These are phyloP conservation scores for Malacoctenus gilli DNA, from an alignment of 2,797 vertebrate genomes.

Conservation along the genomic window DNA sequence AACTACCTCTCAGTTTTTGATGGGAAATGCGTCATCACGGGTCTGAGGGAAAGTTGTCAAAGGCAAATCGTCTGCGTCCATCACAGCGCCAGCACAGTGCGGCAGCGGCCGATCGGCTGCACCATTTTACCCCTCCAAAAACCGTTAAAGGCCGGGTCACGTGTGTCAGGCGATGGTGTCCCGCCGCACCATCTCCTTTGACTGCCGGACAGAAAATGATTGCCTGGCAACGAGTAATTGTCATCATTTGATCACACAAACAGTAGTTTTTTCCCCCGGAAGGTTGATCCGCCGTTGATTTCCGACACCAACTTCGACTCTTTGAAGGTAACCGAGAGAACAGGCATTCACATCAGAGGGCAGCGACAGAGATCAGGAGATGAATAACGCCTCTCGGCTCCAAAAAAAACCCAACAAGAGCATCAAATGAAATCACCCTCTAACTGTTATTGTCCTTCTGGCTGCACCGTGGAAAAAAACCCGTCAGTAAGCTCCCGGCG, in stretches of 20 bases:
- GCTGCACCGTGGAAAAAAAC: background rate
- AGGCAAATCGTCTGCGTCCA: conserved; percentile 46
- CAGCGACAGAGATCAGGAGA: background rate
- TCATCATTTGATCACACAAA: background rate
- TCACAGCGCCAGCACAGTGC: conserved; percentile 15
- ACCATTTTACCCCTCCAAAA: conserved; percentile 1
- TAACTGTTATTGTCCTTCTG: background rate
- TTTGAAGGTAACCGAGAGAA: background rate
- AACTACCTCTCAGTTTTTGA: conserved; percentile 45
- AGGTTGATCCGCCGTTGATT: conserved; percentile 1
- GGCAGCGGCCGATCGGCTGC: too few species aligned
- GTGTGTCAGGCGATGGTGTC: background rate
- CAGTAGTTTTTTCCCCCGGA: conserved; percentile 1
- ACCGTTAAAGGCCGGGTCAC: background rate
- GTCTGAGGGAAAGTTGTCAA: conserved; percentile 47
- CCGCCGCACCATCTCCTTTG: background rate
- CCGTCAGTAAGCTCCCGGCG: background rate
- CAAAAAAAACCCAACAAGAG: conserved; percentile 3
- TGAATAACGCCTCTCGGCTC: conserved; percentile 5
- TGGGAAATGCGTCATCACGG: conserved; percentile 49
- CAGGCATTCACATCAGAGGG: background rate
- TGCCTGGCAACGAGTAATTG: conserved; percentile 10
- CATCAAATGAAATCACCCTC: conserved; percentile 1
- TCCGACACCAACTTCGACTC: conserved; percentile 3
- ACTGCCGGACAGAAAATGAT: background rate